Evolutionary conservation across 2,113 vertebrate genomes (phyloP).

Genomic region (Thryonomys swinderianus): DNA sequence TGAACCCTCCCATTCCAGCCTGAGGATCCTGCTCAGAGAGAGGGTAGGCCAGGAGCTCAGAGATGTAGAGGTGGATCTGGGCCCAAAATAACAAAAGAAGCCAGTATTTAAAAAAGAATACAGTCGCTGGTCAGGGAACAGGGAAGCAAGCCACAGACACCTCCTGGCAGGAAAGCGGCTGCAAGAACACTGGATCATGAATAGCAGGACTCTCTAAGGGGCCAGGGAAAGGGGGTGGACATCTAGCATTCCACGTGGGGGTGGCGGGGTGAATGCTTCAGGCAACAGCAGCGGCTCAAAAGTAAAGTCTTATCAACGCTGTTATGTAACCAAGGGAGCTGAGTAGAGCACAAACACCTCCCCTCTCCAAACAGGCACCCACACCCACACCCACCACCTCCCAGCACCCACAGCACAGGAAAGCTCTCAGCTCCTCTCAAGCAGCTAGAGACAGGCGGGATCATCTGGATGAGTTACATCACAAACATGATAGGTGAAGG

Average conservation of each 20-base stretch:
- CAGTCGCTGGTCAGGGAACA: constrained; percentile 44
- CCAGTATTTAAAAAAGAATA: constrained; percentile 37
- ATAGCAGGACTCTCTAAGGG: constrained; percentile 73
- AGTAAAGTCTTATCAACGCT: constrained; percentile 83
- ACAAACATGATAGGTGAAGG: constrained; percentile 73
- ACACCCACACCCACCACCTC: constrained; percentile 82
- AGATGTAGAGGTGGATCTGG: constrained; percentile 22
- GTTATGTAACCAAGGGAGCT: constrained; percentile 82
- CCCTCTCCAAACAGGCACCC: constrained; percentile 83
- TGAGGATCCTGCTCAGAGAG: constrained; percentile 7
- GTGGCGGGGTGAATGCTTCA: constrained; percentile 80
- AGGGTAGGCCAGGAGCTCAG: background rate
- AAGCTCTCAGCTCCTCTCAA: constrained; percentile 78
- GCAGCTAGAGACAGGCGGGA: constrained; percentile 66
- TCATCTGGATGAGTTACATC: constrained; percentile 71
- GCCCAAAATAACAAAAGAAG: constrained; percentile 54
- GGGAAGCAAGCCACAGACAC: constrained; percentile 39
- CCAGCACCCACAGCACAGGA: constrained; percentile 77
- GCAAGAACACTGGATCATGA: constrained; percentile 50
- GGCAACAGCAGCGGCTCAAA: constrained; percentile 78
- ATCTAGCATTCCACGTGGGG: constrained; percentile 67
- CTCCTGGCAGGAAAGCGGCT: constrained; percentile 64
- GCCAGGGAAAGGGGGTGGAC: constrained; percentile 75
- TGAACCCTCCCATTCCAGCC: background rate
- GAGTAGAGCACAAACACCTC: constrained; percentile 82